phyloP scores from a whole-genome alignment of 2,797 vertebrate species.

The Rhodeus uyekii region DNA sequence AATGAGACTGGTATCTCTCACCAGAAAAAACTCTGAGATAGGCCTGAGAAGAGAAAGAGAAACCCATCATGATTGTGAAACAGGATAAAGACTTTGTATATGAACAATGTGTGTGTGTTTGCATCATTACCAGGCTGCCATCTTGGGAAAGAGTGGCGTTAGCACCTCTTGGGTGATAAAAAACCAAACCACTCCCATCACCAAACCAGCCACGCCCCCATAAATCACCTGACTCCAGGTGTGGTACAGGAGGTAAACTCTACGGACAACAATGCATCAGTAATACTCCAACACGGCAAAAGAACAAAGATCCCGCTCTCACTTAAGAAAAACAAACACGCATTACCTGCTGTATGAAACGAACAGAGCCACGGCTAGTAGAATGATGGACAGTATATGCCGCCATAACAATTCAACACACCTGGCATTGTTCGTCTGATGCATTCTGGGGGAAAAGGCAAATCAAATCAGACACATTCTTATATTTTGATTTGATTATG shows the following conservation, averaged over 20 bases:
- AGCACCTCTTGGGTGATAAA: conserved; percentile 95
- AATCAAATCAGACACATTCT: neutral
- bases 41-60: conserved; percentile 78
- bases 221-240: conserved; percentile 96
- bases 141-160: conserved; percentile 96
- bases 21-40: conserved; percentile 97
- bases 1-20: conserved; percentile 98
- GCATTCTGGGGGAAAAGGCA: conserved; percentile 85
- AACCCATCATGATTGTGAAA: neutral
- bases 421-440: conserved; percentile 98
- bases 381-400: conserved; percentile 90
- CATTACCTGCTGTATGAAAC: conserved; percentile 98
- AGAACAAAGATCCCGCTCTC: neutral
- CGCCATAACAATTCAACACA: conserved; percentile 98
- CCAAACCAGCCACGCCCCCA: conserved; percentile 86
- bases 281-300: neutral
- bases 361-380: conserved; percentile 87
- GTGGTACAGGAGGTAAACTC: conserved; percentile 98
- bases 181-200: conserved; percentile 93
- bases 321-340: neutral
- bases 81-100: neutral
- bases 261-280: conserved; percentile 58
- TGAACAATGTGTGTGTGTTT: neutral
- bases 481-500: neutral
- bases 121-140: conserved; percentile 91